Conservation (phyloP, 2,113 vertebrate genomes). For the Austrofundulus limnaeus region DNA sequence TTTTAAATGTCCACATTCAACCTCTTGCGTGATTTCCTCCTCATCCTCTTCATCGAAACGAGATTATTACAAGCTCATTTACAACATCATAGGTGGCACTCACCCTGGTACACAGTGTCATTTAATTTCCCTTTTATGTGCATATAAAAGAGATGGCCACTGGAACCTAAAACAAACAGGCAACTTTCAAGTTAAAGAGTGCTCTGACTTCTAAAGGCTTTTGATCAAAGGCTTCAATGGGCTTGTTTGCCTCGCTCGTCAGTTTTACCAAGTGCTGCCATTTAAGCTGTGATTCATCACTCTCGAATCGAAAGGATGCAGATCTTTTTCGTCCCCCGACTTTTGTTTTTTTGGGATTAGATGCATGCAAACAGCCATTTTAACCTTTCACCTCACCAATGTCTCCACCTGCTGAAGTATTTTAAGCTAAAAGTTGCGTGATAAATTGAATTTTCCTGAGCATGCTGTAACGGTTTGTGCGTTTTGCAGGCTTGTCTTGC, state of each 20-base stretch:
- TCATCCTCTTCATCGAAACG: slow-evolving; percentile 25
- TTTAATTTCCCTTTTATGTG: slow-evolving; percentile 56
- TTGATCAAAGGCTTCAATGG: slow-evolving; percentile 59
- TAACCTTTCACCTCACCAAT: slow-evolving; percentile 28
- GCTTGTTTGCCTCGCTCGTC: slow-evolving; percentile 50
- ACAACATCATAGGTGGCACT: slow-evolving; percentile 25
- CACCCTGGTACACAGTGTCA: slow-evolving; percentile 12
- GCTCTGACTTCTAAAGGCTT: slow-evolving; percentile 52
- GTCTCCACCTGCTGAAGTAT: slow-evolving; percentile 24
- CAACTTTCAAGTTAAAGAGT: slow-evolving; percentile 58
- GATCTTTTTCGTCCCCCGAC: neutral
- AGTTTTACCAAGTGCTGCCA: slow-evolving; percentile 38
- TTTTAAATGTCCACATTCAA: slow-evolving; percentile 32
- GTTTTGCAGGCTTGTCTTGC: slow-evolving; percentile 26
- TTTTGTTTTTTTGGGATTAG: slow-evolving; percentile 11
- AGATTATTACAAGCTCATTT: slow-evolving; percentile 51
- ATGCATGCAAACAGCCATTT: slow-evolving; percentile 9
- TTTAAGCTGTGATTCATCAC: slow-evolving; percentile 33
- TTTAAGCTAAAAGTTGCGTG: slow-evolving; percentile 31
- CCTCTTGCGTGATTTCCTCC: slow-evolving; percentile 8
- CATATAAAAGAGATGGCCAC: slow-evolving; percentile 50
- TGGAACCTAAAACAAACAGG: slow-evolving; percentile 57
- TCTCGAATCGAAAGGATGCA: slow-evolving; percentile 1
- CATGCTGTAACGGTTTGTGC: slow-evolving; percentile 34
- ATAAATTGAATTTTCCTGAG: slow-evolving; percentile 49